Evolutionary conservation across 2,888 invertebrate genomes (phyloP).

Genomic region (Ormyrus nitidulus): DNA sequence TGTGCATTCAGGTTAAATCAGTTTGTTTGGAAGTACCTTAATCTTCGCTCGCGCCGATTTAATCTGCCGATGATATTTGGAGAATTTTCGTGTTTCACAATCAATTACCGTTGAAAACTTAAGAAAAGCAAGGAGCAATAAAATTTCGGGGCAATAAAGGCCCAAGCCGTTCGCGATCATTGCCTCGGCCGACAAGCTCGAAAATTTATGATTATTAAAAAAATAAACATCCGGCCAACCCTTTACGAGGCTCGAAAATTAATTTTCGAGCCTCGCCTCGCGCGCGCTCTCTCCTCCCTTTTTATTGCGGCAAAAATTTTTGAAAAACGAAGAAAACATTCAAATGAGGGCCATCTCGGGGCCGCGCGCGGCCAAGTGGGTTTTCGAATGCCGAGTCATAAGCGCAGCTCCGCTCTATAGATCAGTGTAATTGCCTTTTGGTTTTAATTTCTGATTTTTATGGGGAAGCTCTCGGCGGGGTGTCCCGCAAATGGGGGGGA

Average conservation of each 20-base stretch:
- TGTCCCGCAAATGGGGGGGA: slow-evolving; percentile 30
- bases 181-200: not conserved
- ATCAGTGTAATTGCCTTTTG: slow-evolving; percentile 54
- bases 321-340: slow-evolving; percentile 37
- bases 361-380: slow-evolving; percentile 4
- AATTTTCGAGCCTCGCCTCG: slow-evolving; percentile 24
- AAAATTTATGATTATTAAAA: slow-evolving; percentile 42
- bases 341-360: slow-evolving; percentile 12
- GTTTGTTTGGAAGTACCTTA: too few relatives aligned
- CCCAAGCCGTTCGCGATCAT: slow-evolving; percentile 12
- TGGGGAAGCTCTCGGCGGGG: slow-evolving; percentile 50
- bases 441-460: slow-evolving; percentile 55
- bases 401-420: slow-evolving; percentile 40
- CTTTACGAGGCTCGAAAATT: slow-evolving; percentile 43
- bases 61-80: too few relatives aligned
- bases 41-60: too few relatives aligned
- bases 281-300: not conserved
- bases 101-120: too few relatives aligned
- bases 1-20: too few relatives aligned
- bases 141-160: not conserved
- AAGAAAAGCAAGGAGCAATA: too few relatives aligned
- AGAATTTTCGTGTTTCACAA: too few relatives aligned
- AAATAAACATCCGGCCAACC: slow-evolving; percentile 15
- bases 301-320: slow-evolving; percentile 36
- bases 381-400: slow-evolving; percentile 50